Conservation (phyloP, 2,113 vertebrate species). For the Aleadryas rufinucha region DNA sequence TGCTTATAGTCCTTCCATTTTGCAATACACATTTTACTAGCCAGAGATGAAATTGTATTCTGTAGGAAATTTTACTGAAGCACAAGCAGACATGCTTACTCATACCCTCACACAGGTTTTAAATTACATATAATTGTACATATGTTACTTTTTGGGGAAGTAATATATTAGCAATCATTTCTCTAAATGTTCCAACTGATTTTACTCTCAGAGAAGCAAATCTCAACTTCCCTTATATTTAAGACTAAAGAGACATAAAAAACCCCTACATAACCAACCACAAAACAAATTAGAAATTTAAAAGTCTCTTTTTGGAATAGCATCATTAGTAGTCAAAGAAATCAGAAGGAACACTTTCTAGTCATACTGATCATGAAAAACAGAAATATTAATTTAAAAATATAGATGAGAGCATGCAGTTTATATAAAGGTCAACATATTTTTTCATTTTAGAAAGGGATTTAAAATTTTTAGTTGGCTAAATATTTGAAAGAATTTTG, state of each 20-base stretch:
- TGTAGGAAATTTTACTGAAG: neutral
- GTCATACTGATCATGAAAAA: neutral
- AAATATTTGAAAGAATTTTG: neutral
- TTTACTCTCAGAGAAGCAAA: neutral
- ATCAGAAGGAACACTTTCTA: neutral
- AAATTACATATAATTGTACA: neutral
- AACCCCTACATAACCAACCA: neutral
- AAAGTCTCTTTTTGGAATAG: neutral
- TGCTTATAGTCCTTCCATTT: neutral
- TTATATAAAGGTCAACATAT: neutral
- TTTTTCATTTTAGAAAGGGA: neutral
- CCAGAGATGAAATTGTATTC: neutral
- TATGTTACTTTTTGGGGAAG: neutral
- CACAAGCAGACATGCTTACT: neutral
- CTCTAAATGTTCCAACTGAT: neutral
- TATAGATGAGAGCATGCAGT: accelerated
- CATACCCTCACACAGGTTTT: neutral
- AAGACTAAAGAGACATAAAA: neutral
- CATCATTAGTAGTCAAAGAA: neutral
- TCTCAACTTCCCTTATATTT: neutral
- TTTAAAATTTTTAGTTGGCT: neutral
- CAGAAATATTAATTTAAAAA: neutral
- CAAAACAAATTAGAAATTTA: neutral
- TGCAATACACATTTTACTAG: neutral
- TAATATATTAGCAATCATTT: neutral